A percentile compares a stretch with the other conserved stretches of the same genome.
These are phyloP conservation scores for Eubucco bourcierii DNA, from an alignment of 2,113 vertebrate genomes.

Conservation along the genomic window DNA sequence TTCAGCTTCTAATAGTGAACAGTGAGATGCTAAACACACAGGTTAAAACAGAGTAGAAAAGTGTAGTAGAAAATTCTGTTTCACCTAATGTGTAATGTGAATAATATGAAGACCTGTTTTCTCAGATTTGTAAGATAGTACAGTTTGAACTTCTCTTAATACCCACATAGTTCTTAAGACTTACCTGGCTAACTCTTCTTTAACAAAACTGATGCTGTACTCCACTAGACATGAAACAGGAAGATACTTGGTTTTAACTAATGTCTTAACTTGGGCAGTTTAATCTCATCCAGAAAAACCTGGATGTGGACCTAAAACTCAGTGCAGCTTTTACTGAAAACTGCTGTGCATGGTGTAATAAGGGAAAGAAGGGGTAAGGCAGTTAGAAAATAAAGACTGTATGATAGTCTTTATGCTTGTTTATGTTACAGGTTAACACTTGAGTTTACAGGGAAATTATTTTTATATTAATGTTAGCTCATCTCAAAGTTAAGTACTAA, in stretches of 20 bases:
- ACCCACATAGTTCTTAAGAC: neutral
- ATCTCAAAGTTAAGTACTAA: neutral
- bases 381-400: neutral
- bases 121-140: neutral
- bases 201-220: neutral
- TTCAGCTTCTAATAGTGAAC: neutral
- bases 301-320: neutral
- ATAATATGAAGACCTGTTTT: neutral
- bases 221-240: neutral
- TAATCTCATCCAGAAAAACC: neutral
- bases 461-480: neutral
- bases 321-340: neutral
- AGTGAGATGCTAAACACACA: neutral
- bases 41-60: neutral
- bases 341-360: neutral
- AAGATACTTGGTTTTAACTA: neutral
- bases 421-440: neutral
- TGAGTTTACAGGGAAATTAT: neutral
- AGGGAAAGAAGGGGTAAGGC: neutral
- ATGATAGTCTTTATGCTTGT: neutral
- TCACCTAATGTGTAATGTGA: neutral
- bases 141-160: neutral
- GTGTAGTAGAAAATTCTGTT: neutral
- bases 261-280: neutral
- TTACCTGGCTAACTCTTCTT: neutral